Base-by-base conservation (phyloP, 1,140 invertebrate species). In the Stegodyphus mimosarum region DNA sequence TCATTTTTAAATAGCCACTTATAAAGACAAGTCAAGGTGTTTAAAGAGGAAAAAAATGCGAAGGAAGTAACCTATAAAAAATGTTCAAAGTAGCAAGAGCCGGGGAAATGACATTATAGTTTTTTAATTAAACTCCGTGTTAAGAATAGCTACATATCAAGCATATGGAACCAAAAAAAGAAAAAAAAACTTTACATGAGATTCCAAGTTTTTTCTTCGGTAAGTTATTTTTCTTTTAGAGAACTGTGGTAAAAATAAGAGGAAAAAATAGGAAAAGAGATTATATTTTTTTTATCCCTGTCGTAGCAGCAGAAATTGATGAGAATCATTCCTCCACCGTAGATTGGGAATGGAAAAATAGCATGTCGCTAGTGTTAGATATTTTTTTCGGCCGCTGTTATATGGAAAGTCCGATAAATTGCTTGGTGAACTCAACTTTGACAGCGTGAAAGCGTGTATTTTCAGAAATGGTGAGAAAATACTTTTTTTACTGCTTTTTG, bases 281-380 rank as follows among this genome's bases (percentile, higher is more conserved):
- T 76, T 84, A 76, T 77, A 77, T 86, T 64, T 69, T 70, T 76
- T 77, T 15, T 72, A n/a, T 55, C 49, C 67, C 55, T 78, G 74
- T 86, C 83, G 66, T 71, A 53, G 75, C 75, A 78, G 83, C 73
- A 77, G 75, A 77, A 86, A 86, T 86, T 86, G 83, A 86, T 86
- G 83, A 86, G 83, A 78, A 86, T 86, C 83, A 86, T 86, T 86
- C 75, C 53, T 72, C 50, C 53, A 48, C 75, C 78, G 75, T 49
- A 78, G 83, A 86, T 86, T 86, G 83, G 70, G 83, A 86, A 78
- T 78, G 83, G 83, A 86, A 86, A 86, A 86, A 86, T 86, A 86
- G 75, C 83, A 78, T 86, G 83, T 86, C 83, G 69, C 55, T 67
- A 78, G 67, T 86, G 69, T 78, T 77, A 84, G 74, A 66, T 76